These are phyloP conservation scores for Drosophila ironensis DNA, from an alignment of 1,140 invertebrate genomes.

Conservation along the genomic window DNA sequence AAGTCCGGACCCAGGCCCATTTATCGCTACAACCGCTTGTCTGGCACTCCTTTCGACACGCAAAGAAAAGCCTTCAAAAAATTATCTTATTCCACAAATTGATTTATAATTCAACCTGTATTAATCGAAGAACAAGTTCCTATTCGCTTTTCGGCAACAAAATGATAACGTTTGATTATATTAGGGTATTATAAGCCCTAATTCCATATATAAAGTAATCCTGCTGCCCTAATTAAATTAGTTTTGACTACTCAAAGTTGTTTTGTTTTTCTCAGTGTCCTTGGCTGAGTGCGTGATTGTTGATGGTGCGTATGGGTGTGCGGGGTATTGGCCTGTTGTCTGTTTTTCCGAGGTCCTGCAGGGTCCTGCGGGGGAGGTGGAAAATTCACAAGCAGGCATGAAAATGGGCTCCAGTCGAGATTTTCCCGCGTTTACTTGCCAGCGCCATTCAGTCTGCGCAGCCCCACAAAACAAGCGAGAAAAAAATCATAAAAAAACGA, in stretches of 20 bases:
- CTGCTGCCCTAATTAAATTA: no score
- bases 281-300: constrained; percentile 57
- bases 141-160: no score
- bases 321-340: constrained; percentile 21
- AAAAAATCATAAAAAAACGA: constrained; percentile 12
- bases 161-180: no score
- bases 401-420: background rate
- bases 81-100: no score
- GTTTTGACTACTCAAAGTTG: no score
- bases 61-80: background rate
- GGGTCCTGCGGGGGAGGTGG: constrained; percentile 1
- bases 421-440: constrained; percentile 21
- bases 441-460: constrained; percentile 65
- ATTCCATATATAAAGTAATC: no score
- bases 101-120: no score
- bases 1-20: constrained; percentile 4
- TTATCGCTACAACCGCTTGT: constrained; percentile 1
- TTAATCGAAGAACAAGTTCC: no score
- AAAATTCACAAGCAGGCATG: background rate
- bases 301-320: constrained; percentile 39
- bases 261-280: background rate
- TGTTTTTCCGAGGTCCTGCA: constrained; percentile 32
- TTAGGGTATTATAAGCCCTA: no score
- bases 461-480: constrained; percentile 6
- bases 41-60: background rate